phyloP scores from a whole-genome alignment of 2,113 vertebrate species.

The Barnardius zonarius region DNA sequence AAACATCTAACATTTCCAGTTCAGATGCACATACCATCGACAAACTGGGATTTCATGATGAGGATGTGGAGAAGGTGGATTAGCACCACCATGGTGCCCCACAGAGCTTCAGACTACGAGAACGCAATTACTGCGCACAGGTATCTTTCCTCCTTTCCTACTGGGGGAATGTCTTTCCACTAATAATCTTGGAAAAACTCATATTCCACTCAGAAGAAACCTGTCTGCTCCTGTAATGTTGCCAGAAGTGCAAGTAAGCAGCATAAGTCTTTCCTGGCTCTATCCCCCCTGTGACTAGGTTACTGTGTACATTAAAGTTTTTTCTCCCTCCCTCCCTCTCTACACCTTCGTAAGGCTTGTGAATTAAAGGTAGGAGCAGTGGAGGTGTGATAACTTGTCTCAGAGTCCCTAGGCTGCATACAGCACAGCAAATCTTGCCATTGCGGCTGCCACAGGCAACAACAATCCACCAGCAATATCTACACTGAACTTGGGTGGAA shows the following conservation, averaged over 20 bases:
- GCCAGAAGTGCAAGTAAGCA: slow-evolving; percentile 21
- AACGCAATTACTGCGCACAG: neutral
- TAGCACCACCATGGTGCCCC: neutral
- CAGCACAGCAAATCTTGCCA: slow-evolving; percentile 30
- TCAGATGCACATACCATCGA: neutral
- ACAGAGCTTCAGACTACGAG: neutral
- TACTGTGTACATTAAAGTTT: neutral
- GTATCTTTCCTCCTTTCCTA: neutral
- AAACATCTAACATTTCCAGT: neutral
- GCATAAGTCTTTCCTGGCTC: neutral
- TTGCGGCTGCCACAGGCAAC: slow-evolving; percentile 19
- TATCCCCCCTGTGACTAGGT: neutral
- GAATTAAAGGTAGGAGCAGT: slow-evolving; percentile 10
- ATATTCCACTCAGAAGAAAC: neutral
- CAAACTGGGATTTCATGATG: neutral
- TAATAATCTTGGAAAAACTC: slow-evolving; percentile 18
- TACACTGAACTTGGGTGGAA: neutral
- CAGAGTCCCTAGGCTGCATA: slow-evolving; percentile 7
- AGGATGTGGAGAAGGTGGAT: neutral
- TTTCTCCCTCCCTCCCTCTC: neutral
- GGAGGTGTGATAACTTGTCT: slow-evolving; percentile 21
- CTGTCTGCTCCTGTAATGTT: neutral
- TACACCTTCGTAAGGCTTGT: neutral
- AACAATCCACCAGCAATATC: slow-evolving; percentile 53
- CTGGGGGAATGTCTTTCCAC: neutral